Conservation (phyloP, 2,113 vertebrate genomes). For the Dipodomys spectabilis region DNA sequence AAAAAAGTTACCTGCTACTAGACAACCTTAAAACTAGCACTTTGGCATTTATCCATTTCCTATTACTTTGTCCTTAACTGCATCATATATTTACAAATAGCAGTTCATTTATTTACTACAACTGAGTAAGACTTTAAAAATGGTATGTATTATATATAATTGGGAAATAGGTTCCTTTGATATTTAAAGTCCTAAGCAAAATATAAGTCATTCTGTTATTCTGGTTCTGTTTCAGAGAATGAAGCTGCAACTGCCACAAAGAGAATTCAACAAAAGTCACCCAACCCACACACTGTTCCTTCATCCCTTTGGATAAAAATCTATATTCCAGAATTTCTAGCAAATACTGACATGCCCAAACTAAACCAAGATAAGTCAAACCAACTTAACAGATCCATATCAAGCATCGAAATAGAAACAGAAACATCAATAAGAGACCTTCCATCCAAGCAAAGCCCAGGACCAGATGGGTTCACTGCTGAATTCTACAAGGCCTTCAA, state of each 20-base stretch:
- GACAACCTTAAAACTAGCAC: not conserved
- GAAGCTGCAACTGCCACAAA: not conserved
- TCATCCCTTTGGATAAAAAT: not conserved
- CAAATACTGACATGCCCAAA: no score
- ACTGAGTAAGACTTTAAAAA: not conserved
- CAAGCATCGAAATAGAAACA: no score
- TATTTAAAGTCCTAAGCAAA: conserved; percentile 3
- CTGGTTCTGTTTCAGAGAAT: not conserved
- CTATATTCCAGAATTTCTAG: not conserved
- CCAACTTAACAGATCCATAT: no score
- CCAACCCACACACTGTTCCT: not conserved
- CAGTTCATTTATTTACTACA: not conserved
- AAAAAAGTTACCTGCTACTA: not conserved
- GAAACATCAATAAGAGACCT: no score
- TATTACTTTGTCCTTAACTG: not conserved
- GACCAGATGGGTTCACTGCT: no score
- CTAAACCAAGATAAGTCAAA: no score
- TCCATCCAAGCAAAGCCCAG: no score
- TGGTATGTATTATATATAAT: not conserved
- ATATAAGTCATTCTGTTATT: not conserved
- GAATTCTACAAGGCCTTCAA: no score
- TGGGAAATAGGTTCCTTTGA: not conserved
- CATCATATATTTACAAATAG: not conserved
- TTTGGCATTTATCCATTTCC: not conserved
- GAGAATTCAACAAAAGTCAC: not conserved